Percentiles rank a stretch among this genome's conserved stretches.
phyloP scores from a whole-genome alignment of 1,140 invertebrate species.

The Plodia interpunctella region DNA sequence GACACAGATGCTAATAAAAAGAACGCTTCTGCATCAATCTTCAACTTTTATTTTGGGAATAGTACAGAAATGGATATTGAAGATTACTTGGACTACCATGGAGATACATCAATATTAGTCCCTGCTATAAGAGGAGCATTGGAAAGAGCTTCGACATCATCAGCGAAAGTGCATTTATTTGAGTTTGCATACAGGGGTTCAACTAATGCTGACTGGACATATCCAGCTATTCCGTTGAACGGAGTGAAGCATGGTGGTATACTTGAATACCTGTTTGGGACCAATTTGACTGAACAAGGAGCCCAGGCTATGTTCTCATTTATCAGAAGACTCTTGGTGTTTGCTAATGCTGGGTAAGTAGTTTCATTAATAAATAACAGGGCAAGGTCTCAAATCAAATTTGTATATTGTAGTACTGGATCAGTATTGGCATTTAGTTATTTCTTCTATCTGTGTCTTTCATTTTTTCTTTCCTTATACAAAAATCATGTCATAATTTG shows the following conservation, averaged over 20 bases:
- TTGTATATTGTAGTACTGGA: conserved; percentile 44
- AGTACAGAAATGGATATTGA: conserved; percentile 48
- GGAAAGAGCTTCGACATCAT: conserved; percentile 45
- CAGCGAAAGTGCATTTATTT: conserved; percentile 37
- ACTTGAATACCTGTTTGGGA: conserved; percentile 53
- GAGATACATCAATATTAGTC: conserved; percentile 48
- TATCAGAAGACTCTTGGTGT: conserved; percentile 30
- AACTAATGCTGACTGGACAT: conserved; percentile 45
- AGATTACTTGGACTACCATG: conserved; percentile 58
- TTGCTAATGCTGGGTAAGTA: conserved; percentile 50
- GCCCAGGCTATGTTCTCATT: conserved; percentile 22
- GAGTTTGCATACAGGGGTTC: conserved; percentile 51
- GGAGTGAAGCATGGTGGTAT: conserved; percentile 51
- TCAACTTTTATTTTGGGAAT: conserved; percentile 50
- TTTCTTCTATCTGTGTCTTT: background rate
- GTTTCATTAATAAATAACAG: background rate
- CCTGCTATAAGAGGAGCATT: conserved; percentile 41
- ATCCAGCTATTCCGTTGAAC: conserved; percentile 42
- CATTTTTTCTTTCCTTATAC: too few relatives aligned
- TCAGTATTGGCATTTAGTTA: conserved; percentile 24
- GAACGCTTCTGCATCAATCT: conserved; percentile 31
- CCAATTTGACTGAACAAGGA: conserved; percentile 33
- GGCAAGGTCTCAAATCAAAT: too few relatives aligned
- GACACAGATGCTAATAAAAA: conserved; percentile 29
- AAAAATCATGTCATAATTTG: too few relatives aligned